These are phyloP conservation scores for Macrosteles quadrilineatus DNA, from an alignment of 1,140 invertebrate genomes.

Conservation along the genomic window DNA sequence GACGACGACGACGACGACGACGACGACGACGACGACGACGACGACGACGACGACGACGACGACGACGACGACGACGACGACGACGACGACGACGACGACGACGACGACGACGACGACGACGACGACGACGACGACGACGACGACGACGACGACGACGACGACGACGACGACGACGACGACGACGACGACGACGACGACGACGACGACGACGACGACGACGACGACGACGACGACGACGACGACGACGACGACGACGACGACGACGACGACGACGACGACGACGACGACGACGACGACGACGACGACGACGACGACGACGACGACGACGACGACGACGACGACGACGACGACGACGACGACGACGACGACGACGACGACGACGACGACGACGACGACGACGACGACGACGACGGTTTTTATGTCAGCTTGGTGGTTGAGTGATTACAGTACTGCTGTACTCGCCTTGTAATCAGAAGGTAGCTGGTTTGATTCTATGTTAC, in stretches of 20 bases:
- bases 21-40: not conserved
- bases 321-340: not conserved
- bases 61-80: not conserved
- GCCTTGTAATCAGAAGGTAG: too few relatives aligned
- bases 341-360: conserved; percentile 1
- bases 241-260: not conserved
- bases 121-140: not conserved
- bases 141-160: conserved; percentile 1
- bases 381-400: not conserved
- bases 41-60: not conserved
- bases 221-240: conserved; percentile 1
- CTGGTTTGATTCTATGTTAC: too few relatives aligned
- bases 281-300: not conserved
- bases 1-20: not conserved
- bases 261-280: not conserved
- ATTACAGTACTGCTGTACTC: too few relatives aligned
- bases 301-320: not conserved
- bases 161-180: conserved; percentile 1
- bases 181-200: conserved; percentile 16
- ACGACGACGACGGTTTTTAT: too few relatives aligned
- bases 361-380: not conserved
- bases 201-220: not conserved
- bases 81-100: not conserved
- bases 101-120: not conserved
- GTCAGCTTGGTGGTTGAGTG: too few relatives aligned